Evolutionary conservation across 2,113 vertebrate species (phyloP), one percentile per base, ranked within the genome.

Genomic region (Rhombomys opimus): DNA sequence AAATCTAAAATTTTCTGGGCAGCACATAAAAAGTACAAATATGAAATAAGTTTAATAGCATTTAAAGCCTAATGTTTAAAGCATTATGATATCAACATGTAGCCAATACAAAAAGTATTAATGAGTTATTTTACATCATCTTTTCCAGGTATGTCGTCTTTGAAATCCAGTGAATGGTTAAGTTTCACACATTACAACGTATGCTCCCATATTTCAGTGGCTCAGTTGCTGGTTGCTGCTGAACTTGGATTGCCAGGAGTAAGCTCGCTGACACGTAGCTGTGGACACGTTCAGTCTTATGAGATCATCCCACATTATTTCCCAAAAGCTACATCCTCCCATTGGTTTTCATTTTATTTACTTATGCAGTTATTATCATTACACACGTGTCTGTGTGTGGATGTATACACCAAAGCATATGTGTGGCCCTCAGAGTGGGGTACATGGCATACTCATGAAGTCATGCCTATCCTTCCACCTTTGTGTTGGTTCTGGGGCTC

Each of bases 11-110:
- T 41, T 30, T 76, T 46, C 38, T 77, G 38, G 50, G 35, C 65
- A 59, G 6, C 41, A 52, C 7, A 50, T 70, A 70, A 81, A 68
- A 78, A 14, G 12, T 54, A 70, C 89, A 59, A 95, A 75, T n/a
- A 78, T 95, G 30, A 89, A 92, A 86, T 94, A 17, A 41, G 86
- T 50, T 85, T 86, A 72, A 80, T 50, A 54, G 46, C 35, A 46
- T 38, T 50, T 50, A 67, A 32, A 89, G 54, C 8, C 4, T 32
- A 41, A 80, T 68, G 52, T 80, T 23, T 7, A 61, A 89, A 94
- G 59, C 25, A 80, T 67, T 57, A 52, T 87, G 9, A 85, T 70
- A 68, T 87, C n/a, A 63, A 59, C 38, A 50, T 17, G 27, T 77
- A 77, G 35, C 52, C 18, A 57, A 72, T 72, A 76, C 70, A 59